Percentiles rank a stretch among this genome's conserved stretches.
phyloP scores from a whole-genome alignment of 2,113 vertebrate genomes.

The Casuarius casuarius region DNA sequence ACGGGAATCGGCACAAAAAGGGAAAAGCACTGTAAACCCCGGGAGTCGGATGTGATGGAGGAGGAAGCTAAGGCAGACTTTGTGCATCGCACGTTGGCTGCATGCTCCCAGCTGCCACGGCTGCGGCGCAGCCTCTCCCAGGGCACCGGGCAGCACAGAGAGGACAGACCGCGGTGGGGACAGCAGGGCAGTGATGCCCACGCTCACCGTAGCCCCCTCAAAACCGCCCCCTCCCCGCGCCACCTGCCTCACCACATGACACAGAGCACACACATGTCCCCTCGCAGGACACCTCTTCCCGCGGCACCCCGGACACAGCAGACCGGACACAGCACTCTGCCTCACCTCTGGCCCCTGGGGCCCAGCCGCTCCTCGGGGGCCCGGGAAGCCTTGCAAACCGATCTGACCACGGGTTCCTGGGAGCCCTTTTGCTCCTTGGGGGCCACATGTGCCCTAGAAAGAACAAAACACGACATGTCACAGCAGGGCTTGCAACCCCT shows the following conservation, averaged over 20 bases:
- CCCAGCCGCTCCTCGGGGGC: conserved; percentile 77
- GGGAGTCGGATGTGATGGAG: not conserved
- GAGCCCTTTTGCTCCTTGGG: conserved; percentile 75
- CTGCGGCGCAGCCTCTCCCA: too few species aligned
- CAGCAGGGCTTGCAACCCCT: not conserved
- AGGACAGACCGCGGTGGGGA: too few species aligned
- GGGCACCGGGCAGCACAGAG: too few species aligned
- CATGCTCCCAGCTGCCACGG: too few species aligned
- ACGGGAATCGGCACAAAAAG: not conserved
- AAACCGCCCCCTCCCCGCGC: not conserved
- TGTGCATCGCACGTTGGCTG: too few species aligned
- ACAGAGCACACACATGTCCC: rapidly evolving
- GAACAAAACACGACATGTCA: not conserved
- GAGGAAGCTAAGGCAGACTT: not conserved
- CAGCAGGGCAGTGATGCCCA: not conserved
- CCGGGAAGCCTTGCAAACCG: conserved; percentile 82
- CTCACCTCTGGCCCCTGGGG: conserved; percentile 78
- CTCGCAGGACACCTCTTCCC: rapidly evolving
- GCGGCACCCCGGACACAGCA: rapidly evolving
- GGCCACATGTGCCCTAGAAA: conserved; percentile 81
- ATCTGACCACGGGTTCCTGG: conserved; percentile 79
- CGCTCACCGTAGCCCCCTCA: not conserved
- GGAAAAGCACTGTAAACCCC: not conserved
- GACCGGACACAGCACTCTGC: rapidly evolving
- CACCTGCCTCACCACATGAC: rapidly evolving